Conservation (phyloP, 2,797 vertebrate genomes). For the Euthynnus affinis region DNA sequence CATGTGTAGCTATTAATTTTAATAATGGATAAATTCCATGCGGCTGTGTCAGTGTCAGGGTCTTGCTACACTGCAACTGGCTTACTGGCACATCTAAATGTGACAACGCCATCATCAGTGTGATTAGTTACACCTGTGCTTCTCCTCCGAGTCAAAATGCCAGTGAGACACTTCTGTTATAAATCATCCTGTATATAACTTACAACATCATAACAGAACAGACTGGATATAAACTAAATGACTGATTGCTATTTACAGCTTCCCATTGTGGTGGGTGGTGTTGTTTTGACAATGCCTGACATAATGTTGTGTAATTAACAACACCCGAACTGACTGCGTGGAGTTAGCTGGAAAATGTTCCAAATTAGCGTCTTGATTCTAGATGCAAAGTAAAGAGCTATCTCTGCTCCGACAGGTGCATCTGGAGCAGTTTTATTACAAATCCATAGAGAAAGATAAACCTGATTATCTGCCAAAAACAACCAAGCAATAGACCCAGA, state of each 20-base stretch:
- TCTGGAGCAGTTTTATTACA: slow-evolving; percentile 44
- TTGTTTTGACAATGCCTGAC: background rate
- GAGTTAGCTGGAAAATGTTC: background rate
- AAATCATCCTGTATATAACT: background rate
- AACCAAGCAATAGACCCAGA: slow-evolving; percentile 31
- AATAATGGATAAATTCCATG: background rate
- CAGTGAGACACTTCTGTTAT: background rate
- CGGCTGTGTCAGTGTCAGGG: too few relatives aligned
- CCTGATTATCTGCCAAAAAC: slow-evolving; percentile 32
- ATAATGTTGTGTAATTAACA: background rate
- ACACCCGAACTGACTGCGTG: too few relatives aligned
- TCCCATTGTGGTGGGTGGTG: too few relatives aligned
- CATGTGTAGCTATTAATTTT: too few relatives aligned
- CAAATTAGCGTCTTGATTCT: background rate
- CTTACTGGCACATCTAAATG: too few relatives aligned
- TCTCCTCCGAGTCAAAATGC: background rate
- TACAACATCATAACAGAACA: background rate
- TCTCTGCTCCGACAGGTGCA: slow-evolving; percentile 28
- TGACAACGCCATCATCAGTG: too few relatives aligned
- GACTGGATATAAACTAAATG: background rate
- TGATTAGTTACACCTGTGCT: background rate
- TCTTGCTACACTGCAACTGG: too few relatives aligned
- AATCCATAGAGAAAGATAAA: slow-evolving; percentile 42
- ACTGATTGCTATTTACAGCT: background rate
- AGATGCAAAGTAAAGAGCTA: background rate